phyloP scores from a whole-genome alignment of 2,113 vertebrate genomes.

The Nymphicus hollandicus region DNA sequence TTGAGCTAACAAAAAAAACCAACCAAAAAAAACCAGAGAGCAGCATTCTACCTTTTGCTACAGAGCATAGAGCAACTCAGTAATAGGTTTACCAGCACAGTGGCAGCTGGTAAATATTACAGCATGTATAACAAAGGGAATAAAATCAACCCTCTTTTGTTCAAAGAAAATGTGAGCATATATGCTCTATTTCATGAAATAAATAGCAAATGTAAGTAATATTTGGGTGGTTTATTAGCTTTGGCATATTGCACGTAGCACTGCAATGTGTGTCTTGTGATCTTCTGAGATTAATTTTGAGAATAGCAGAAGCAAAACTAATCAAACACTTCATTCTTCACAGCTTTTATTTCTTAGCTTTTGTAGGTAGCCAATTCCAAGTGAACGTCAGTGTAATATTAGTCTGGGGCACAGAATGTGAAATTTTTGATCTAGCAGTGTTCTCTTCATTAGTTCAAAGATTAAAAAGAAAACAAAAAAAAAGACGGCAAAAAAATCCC shows the following conservation, averaged over 20 bases:
- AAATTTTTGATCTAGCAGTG: not conserved
- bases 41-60: not conserved
- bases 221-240: not conserved
- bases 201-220: not conserved
- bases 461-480: not conserved
- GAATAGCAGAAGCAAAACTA: conserved; percentile 1
- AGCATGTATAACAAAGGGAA: not conserved
- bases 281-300: conserved; percentile 1
- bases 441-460: not conserved
- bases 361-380: not conserved
- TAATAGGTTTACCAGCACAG: not conserved
- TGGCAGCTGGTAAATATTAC: not conserved
- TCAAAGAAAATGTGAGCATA: not conserved
- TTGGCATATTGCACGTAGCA: not conserved
- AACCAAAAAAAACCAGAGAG: not conserved
- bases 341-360: not conserved
- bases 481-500: not conserved
- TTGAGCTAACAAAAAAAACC: not conserved
- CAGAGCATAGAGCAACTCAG: not conserved
- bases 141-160: not conserved
- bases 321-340: not conserved
- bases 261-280: not conserved
- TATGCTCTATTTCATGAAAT: not conserved
- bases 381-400: not conserved
- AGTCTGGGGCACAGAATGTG: not conserved